A percentile compares a stretch with the other conserved stretches of the same genome.
phyloP scores from a whole-genome alignment of 2,888 invertebrate species.

The Morpho deidamia region DNA sequence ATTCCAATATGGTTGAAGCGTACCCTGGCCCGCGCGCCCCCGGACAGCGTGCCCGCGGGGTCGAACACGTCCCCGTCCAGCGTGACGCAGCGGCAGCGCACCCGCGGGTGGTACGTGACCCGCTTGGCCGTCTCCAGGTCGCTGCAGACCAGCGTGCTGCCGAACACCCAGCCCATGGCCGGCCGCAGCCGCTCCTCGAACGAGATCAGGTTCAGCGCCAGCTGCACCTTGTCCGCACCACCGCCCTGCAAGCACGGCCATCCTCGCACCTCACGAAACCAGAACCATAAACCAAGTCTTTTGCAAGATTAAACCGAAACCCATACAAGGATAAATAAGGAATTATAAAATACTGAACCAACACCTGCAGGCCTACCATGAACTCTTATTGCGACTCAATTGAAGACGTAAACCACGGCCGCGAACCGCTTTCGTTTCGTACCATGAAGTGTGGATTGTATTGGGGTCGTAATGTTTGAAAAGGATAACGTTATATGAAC shows the following conservation, averaged over 20 bases:
- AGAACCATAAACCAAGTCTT: conserved; percentile 22
- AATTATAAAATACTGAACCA: no score
- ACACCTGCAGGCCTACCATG: no score
- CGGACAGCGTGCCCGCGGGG: conserved; percentile 93
- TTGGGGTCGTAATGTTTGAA: no score
- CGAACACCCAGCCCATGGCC: conserved; percentile 94
- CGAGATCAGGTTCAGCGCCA: conserved; percentile 88
- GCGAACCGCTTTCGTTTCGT: no score
- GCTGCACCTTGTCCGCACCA: conserved; percentile 88
- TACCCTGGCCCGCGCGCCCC: conserved; percentile 84
- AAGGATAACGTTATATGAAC: no score
- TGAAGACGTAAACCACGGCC: no score
- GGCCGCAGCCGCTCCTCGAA: conserved; percentile 81
- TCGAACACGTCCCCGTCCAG: conserved; percentile 95
- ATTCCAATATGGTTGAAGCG: conserved; percentile 22
- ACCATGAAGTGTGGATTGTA: no score
- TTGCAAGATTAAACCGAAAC: no score
- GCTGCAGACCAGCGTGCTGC: conserved; percentile 89
- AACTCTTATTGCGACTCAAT: no score
- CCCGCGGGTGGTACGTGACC: conserved; percentile 86
- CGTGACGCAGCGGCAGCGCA: conserved; percentile 87
- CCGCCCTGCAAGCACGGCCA: conserved; percentile 46
- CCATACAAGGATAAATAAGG: no score
- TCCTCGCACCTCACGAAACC: no score
- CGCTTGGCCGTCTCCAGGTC: conserved; percentile 88